Evolutionary conservation across 2,113 vertebrate genomes (phyloP).

Genomic region (Daboia siamensis): DNA sequence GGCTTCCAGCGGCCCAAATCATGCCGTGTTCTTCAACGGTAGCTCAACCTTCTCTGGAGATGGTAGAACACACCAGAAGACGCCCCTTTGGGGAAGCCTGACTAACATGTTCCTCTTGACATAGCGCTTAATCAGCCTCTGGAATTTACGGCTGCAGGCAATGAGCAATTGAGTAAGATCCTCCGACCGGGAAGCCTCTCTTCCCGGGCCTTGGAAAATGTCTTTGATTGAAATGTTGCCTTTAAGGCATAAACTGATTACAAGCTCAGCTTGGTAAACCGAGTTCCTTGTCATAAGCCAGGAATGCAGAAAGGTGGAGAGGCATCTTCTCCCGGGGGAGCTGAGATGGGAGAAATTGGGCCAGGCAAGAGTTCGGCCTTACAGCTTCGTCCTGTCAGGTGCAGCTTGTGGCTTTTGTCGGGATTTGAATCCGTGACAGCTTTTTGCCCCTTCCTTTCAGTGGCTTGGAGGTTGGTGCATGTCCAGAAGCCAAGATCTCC

Average conservation of each 20-base stretch:
- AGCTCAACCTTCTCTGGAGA: neutral
- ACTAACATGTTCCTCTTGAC: neutral
- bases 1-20: neutral
- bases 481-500: neutral
- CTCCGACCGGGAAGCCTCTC: neutral
- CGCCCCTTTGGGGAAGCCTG: neutral
- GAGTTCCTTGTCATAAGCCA: neutral
- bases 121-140: neutral
- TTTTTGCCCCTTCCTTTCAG: neutral
- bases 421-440: neutral
- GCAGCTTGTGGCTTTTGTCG: neutral
- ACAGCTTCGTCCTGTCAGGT: neutral
- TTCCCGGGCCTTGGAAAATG: neutral
- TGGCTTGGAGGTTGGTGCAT: neutral
- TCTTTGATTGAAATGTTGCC: neutral
- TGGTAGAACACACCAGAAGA: neutral
- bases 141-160: constrained; percentile 3
- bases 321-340: constrained; percentile 34
- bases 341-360: neutral
- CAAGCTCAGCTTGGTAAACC: constrained; percentile 47
- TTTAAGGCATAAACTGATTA: constrained; percentile 57
- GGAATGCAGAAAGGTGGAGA: constrained; percentile 42
- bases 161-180: neutral
- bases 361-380: neutral
- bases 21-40: neutral